A percentile compares a stretch with the other conserved stretches of the same genome.
Evolutionary conservation across 2,888 invertebrate genomes (phyloP).

Genomic region (Latrodectus hesperus): DNA sequence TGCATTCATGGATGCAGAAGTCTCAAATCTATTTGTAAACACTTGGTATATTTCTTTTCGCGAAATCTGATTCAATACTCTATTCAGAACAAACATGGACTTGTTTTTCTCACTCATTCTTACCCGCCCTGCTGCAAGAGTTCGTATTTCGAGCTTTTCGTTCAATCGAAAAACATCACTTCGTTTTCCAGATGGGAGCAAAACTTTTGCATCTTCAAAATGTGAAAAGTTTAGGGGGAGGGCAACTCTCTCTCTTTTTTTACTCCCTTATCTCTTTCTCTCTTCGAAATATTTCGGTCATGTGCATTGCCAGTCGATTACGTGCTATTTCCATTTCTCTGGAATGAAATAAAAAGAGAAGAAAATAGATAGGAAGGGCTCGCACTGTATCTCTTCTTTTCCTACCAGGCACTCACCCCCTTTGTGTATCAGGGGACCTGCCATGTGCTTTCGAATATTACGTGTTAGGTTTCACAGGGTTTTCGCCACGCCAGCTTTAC

Average conservation of each 20-base stretch:
- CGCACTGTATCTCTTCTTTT: slow-evolving; percentile 42
- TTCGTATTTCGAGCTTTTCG: slow-evolving; percentile 65
- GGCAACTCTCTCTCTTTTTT: slow-evolving; percentile 10
- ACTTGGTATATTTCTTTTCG: slow-evolving; percentile 51
- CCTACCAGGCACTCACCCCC: slow-evolving; percentile 40
- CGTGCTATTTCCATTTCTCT: slow-evolving; percentile 69
- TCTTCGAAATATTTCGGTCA: slow-evolving; percentile 65
- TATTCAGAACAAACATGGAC: slow-evolving; percentile 60
- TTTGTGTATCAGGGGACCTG: slow-evolving; percentile 50
- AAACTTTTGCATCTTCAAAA: slow-evolving; percentile 69
- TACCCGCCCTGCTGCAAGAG: slow-evolving; percentile 7
- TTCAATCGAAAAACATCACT: slow-evolving; percentile 67
- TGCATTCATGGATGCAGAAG: slow-evolving; percentile 19
- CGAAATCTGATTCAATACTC: slow-evolving; percentile 69
- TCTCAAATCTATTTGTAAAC: slow-evolving; percentile 64
- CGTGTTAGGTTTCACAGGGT: slow-evolving; percentile 69
- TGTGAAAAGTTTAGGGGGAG: slow-evolving; percentile 66
- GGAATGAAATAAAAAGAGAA: slow-evolving; percentile 64
- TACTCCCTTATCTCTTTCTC: slow-evolving; percentile 29
- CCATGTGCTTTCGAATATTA: slow-evolving; percentile 67
- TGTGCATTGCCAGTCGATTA: slow-evolving; percentile 68
- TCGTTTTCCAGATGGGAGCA: slow-evolving; percentile 67
- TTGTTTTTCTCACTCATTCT: slow-evolving; percentile 12
- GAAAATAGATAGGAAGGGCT: slow-evolving; percentile 43
- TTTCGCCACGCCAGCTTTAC: slow-evolving; percentile 69